These are phyloP conservation scores for Mormyrus iriodes DNA, from an alignment of 2,113 vertebrate genomes.

Conservation along the genomic window DNA sequence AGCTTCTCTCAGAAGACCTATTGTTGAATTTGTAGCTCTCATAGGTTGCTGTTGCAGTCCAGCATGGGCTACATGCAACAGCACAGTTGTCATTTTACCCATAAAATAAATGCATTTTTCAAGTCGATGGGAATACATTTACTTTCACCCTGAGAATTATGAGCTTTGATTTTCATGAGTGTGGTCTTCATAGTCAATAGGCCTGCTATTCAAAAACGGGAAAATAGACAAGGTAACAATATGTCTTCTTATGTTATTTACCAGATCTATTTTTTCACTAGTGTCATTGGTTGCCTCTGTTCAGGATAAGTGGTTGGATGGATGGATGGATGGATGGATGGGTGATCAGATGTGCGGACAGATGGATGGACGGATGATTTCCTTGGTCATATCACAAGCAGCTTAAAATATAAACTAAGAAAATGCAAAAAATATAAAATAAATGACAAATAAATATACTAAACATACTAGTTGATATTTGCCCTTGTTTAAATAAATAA, in stretches of 20 bases:
- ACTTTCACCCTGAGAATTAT: background rate
- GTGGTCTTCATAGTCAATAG: background rate
- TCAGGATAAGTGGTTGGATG: background rate
- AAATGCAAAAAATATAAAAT: background rate
- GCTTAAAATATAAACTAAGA: background rate
- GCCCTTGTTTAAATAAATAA: background rate
- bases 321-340: background rate
- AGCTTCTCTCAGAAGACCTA: background rate
- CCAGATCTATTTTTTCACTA: background rate
- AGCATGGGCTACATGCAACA: background rate
- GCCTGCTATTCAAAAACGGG: background rate
- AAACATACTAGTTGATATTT: background rate
- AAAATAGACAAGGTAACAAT: background rate
- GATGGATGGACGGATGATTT: no score
- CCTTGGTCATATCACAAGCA: background rate
- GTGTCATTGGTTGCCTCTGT: background rate
- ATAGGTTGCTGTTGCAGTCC: background rate
- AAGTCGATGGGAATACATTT: background rate
- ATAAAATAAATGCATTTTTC: background rate
- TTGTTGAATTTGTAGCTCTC: background rate
- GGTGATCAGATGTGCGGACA: no score
- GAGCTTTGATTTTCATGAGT: background rate
- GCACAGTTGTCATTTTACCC: background rate
- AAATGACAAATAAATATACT: background rate
- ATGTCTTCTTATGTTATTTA: background rate